These are phyloP conservation scores for Pandemis cinnamomeana DNA, from an alignment of 2,888 invertebrate species.

Conservation along the genomic window DNA sequence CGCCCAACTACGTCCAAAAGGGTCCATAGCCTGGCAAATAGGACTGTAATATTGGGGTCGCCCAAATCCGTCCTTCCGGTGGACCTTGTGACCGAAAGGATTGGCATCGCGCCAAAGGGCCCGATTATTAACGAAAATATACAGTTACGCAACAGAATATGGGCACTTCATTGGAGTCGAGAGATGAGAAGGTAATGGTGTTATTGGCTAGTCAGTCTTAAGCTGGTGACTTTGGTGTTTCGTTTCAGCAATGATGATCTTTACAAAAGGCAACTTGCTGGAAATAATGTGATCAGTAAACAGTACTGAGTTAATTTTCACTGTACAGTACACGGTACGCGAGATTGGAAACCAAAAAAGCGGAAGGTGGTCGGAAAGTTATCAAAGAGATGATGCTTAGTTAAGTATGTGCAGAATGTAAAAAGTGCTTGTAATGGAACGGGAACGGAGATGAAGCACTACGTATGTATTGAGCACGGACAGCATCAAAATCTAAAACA, in stretches of 20 bases:
- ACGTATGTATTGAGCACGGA: too few relatives aligned
- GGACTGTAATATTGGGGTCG: constrained; percentile 19
- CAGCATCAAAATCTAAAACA: too few relatives aligned
- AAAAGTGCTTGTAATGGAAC: too few relatives aligned
- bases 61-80: constrained; percentile 35
- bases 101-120: constrained; percentile 32
- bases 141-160: constrained; percentile 21
- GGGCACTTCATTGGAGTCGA: background rate
- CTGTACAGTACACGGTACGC: too few relatives aligned
- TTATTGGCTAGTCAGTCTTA: background rate
- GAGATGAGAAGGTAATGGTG: background rate
- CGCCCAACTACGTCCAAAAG: constrained; percentile 7
- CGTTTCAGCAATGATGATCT: background rate
- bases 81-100: constrained; percentile 39
- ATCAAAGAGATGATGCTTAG: too few relatives aligned
- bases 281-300: too few relatives aligned
- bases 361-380: too few relatives aligned
- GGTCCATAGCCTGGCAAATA: constrained; percentile 8
- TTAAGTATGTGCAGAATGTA: too few relatives aligned
- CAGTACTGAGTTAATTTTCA: too few relatives aligned
- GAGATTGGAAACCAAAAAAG: too few relatives aligned
- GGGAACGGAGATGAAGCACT: too few relatives aligned
- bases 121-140: constrained; percentile 20
- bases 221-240: background rate
- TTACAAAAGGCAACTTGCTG: too few relatives aligned